Percentiles rank a stretch among this genome's conserved stretches.
These are phyloP conservation scores for Acholoe squamosa DNA, from an alignment of 2,888 invertebrate genomes.

Conservation along the genomic window DNA sequence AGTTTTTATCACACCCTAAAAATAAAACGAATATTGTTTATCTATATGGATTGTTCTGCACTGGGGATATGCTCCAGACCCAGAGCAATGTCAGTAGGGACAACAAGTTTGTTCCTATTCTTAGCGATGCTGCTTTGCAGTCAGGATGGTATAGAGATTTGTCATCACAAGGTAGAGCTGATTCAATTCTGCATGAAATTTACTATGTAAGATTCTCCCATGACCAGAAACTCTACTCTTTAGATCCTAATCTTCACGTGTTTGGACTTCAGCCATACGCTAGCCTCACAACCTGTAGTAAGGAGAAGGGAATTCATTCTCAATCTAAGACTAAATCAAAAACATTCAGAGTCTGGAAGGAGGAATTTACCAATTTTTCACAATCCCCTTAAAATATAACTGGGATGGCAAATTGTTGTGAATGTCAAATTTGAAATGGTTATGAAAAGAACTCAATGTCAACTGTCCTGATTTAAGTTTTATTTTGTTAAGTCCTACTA, in stretches of 20 bases:
- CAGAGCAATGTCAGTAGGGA: neutral
- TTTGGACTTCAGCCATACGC: neutral
- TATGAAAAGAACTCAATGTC: too few species aligned
- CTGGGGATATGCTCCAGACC: constrained; percentile 1
- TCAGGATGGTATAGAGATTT: neutral
- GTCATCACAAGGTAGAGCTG: neutral
- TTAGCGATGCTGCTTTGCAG: neutral
- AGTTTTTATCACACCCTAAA: neutral
- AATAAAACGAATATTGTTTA: neutral
- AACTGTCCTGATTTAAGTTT: too few species aligned
- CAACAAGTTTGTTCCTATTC: neutral
- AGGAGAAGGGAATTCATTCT: constrained; percentile 31
- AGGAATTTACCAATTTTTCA: neutral
- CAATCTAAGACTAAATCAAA: neutral
- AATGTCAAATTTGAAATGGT: neutral
- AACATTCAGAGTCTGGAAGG: neutral
- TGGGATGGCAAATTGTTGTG: neutral
- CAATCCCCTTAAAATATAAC: neutral
- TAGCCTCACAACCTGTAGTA: neutral
- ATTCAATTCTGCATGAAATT: neutral
- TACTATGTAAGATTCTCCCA: neutral
- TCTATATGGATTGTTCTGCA: neutral
- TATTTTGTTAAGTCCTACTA: too few species aligned
- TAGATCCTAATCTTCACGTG: neutral
- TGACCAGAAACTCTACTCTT: neutral